Conservation (phyloP, 1,140 invertebrate species). For the Medauroidea extradentata region DNA sequence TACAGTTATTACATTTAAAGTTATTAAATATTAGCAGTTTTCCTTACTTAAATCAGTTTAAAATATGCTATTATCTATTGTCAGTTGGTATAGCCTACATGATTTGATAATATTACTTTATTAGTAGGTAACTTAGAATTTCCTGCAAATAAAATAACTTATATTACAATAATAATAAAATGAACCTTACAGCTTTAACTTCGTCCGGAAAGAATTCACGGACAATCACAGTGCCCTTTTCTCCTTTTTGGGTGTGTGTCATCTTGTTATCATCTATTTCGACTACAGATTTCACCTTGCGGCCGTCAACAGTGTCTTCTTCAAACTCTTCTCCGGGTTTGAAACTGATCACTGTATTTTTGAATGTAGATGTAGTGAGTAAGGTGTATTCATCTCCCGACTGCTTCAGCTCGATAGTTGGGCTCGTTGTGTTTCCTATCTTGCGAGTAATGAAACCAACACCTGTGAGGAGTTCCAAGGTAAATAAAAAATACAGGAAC, state of each 20-base stretch:
- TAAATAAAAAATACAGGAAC: slow-evolving; percentile 20
- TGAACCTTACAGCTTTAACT: too few species aligned
- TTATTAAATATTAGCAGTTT: too few species aligned
- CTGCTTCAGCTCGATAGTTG: slow-evolving; percentile 65
- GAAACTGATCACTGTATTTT: slow-evolving; percentile 72
- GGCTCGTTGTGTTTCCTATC: slow-evolving; percentile 67
- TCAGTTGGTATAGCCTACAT: too few species aligned
- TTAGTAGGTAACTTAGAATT: too few species aligned
- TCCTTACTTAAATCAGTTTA: too few species aligned
- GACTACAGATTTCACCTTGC: slow-evolving; percentile 67
- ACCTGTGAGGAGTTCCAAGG: slow-evolving; percentile 60
- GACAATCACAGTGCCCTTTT: slow-evolving; percentile 57
- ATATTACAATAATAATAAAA: too few species aligned
- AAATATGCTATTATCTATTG: too few species aligned
- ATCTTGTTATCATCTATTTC: slow-evolving; percentile 64
- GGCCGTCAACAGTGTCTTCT: slow-evolving; percentile 79
- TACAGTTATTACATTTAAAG: too few species aligned
- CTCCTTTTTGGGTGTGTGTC: slow-evolving; percentile 60
- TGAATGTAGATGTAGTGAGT: slow-evolving; percentile 78
- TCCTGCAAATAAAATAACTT: too few species aligned
- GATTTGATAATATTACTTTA: too few species aligned
- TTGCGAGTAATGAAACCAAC: slow-evolving; percentile 71
- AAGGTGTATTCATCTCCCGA: slow-evolving; percentile 66
- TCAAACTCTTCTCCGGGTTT: slow-evolving; percentile 77
- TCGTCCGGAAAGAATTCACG: slow-evolving; percentile 28